Percentiles rank a stretch among this genome's conserved stretches.
Evolutionary conservation across 2,797 vertebrate genomes (phyloP).

Genomic region (Lerista edwardsae): DNA sequence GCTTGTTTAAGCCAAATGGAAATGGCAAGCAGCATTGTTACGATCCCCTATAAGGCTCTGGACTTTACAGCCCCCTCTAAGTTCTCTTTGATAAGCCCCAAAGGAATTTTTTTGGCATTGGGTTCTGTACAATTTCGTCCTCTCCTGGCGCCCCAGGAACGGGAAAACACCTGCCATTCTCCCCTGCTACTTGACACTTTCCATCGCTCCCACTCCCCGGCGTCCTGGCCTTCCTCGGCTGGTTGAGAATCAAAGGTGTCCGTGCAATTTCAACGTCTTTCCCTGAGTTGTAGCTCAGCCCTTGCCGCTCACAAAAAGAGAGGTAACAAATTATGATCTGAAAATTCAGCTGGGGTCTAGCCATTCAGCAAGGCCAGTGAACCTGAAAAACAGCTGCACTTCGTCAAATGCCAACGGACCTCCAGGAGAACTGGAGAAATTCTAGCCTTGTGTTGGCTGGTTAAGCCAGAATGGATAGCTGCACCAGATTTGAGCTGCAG

Average conservation of each 20-base stretch:
- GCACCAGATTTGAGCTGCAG: too few species aligned
- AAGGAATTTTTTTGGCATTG: neutral
- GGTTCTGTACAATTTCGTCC: neutral
- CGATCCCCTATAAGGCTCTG: neutral
- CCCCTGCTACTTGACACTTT: neutral
- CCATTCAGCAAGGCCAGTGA: neutral
- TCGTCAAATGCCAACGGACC: neutral
- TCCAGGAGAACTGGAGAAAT: neutral
- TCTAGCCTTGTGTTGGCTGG: neutral
- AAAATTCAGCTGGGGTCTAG: neutral
- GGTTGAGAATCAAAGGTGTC: slow-evolving; percentile 19
- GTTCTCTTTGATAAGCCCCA: neutral
- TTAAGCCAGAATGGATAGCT: too few species aligned
- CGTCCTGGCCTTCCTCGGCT: neutral
- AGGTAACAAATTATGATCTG: neutral
- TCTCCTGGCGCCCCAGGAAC: neutral
- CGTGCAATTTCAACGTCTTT: slow-evolving; percentile 9
- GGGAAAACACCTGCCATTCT: neutral
- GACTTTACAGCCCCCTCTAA: neutral
- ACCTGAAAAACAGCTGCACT: neutral
- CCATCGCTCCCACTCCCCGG: neutral
- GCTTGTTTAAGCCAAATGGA: neutral
- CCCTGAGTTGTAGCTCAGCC: neutral
- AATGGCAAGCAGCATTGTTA: neutral
- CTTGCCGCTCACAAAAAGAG: neutral